Evolutionary conservation across 2,888 invertebrate species (phyloP), one percentile per base, ranked within the genome.

Genomic region (Philhelius pedissequus): DNA sequence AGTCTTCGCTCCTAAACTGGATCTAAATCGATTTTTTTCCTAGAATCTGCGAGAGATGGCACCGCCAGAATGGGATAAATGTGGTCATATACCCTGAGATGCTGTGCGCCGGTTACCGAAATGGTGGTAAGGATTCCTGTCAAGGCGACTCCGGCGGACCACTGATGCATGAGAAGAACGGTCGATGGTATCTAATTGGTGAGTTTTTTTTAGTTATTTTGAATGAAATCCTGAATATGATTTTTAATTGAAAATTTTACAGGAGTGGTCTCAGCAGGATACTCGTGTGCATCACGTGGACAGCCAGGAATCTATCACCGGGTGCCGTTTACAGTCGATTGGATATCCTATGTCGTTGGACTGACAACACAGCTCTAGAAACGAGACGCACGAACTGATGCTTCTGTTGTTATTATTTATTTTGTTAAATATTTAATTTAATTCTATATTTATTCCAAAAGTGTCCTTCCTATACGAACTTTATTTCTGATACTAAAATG

Each of bases 251-350:
- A 40, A 70, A 22, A 11, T 56, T 22, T 73, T 75, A 0, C 60
- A 91, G 96, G 96, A 4, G 96, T 98, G 20, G 98, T 98, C 0
- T 97, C 97, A 0, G 98, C 98, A 0, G 98, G 98, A 4, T 98
- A 98, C 92, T 97, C 97, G 0, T 98, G 98, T 89, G 98, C 98
- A 0, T 97, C 97, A 89, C 94, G 97, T 15, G 97, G 97, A 18
- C 98, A 98, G 89, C 98, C 98, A 0, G 98, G 98, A 60, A 98
- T 98, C 88, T 98, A 98, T 92, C 98, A 98, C 90, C 93, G 97
- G 87, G 97, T 97, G 6, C 96, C 97, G 0, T 96, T 97, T 89
- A 98, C 98, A 0, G 97, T 97, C 6, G 98, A 98, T 91, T 98
- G 98, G 98, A 97, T 98, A 87, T 94, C 94, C 80, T 94, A 94